Percentiles rank a stretch among this genome's conserved stretches.
Evolutionary conservation across 2,113 vertebrate genomes (phyloP).

Genomic region (Python bivittatus): DNA sequence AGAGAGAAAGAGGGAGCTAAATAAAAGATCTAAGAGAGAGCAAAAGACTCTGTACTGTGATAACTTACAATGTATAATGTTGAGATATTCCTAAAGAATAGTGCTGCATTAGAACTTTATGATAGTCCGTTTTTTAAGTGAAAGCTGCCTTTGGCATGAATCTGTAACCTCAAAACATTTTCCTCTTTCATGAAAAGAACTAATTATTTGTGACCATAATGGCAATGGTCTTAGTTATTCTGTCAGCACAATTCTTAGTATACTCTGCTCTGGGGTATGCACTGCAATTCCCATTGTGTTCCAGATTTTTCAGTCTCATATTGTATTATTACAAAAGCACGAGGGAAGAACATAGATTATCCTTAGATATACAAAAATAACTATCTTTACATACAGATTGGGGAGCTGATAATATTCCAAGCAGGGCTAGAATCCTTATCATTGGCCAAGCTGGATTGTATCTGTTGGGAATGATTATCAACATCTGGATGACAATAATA

Average conservation of each 20-base stretch:
- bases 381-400: background rate
- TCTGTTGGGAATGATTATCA: no score
- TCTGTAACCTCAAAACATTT: background rate
- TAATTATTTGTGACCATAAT: background rate
- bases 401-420: background rate
- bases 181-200: background rate
- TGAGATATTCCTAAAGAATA: background rate
- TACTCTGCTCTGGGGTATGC: background rate
- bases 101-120: background rate
- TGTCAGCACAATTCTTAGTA: background rate
- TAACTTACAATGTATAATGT: background rate
- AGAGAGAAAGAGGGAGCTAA: background rate
- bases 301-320: background rate
- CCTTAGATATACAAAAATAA: background rate
- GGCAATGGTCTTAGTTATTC: background rate
- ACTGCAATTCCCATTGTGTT: background rate
- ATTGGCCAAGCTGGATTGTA: background rate
- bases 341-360: background rate
- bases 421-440: background rate
- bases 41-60: background rate
- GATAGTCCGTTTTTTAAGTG: background rate
- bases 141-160: background rate
- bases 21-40: background rate
- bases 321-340: background rate
- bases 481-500: background rate